phyloP scores from a whole-genome alignment of 2,113 vertebrate genomes.

The Callocephalon fimbriatum region DNA sequence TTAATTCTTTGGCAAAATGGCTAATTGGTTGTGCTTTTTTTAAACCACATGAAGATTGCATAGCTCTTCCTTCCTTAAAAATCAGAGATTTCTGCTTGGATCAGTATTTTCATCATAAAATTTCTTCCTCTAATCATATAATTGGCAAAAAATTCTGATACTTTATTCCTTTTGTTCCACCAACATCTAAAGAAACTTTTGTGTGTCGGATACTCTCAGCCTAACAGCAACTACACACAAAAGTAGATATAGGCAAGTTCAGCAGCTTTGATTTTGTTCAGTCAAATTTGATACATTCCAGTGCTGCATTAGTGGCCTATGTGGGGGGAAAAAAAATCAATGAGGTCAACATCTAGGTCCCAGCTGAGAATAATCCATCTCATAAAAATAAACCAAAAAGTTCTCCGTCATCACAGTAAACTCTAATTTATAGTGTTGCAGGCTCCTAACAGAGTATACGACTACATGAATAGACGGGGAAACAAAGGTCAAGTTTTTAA shows the following conservation, averaged over 20 bases:
- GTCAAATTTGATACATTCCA: slow-evolving; percentile 31
- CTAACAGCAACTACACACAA: not conserved
- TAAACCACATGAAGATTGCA: not conserved
- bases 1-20: not conserved
- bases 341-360: slow-evolving; percentile 27
- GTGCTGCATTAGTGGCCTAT: not conserved
- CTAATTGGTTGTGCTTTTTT: not conserved
- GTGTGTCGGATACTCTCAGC: not conserved
- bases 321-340: not conserved
- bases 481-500: slow-evolving; percentile 7
- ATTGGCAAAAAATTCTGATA: not conserved
- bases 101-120: not conserved
- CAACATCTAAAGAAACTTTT: not conserved
- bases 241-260: not conserved
- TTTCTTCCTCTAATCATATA: not conserved
- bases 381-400: slow-evolving; percentile 40
- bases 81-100: not conserved
- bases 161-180: not conserved
- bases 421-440: slow-evolving; percentile 18
- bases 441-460: not conserved
- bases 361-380: slow-evolving; percentile 39
- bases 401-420: not conserved
- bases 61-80: not conserved
- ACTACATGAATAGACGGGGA: not conserved
- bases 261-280: slow-evolving; percentile 25